Conservation (phyloP, 2,797 vertebrate genomes). For the Cichlasoma orientale region DNA sequence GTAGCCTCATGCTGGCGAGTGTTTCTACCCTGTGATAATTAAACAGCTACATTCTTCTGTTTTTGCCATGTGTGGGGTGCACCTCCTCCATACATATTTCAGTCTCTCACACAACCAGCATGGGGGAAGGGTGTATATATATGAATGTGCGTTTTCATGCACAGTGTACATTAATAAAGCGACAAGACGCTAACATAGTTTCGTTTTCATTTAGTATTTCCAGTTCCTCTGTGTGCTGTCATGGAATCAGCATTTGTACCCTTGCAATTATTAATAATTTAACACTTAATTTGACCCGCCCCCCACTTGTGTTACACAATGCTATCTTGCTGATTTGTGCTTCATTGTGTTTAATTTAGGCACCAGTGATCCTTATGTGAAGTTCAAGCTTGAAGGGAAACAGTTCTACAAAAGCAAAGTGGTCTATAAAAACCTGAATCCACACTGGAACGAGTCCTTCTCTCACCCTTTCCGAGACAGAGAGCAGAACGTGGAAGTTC, state of each 20-base stretch:
- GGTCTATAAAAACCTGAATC: constrained; percentile 92
- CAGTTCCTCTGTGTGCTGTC: not conserved
- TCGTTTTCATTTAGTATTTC: not conserved
- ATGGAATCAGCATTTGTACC: not conserved
- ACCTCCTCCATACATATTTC: constrained; percentile 64
- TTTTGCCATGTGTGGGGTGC: constrained; percentile 70
- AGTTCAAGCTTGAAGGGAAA: constrained; percentile 95
- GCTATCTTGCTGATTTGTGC: constrained; percentile 12
- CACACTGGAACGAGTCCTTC: constrained; percentile 93
- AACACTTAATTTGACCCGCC: not conserved
- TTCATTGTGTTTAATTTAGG: constrained; percentile 73
- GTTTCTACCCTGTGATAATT: constrained; percentile 76
- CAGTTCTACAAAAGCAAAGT: constrained; percentile 97
- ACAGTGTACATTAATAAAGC: constrained; percentile 32
- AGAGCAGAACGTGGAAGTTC: constrained; percentile 86
- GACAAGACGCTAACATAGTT: constrained; percentile 13
- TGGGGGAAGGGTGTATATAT: constrained; percentile 53
- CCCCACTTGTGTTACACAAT: not conserved
- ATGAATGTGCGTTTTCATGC: constrained; percentile 30
- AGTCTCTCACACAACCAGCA: constrained; percentile 56
- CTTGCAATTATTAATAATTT: not conserved
- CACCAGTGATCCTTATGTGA: constrained; percentile 95
- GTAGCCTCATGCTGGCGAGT: constrained; percentile 76
- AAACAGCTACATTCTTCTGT: constrained; percentile 77
- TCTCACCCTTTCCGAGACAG: constrained; percentile 87